Evolutionary conservation across 2,113 vertebrate genomes (phyloP).

Genomic region (Urocitellus parryii): DNA sequence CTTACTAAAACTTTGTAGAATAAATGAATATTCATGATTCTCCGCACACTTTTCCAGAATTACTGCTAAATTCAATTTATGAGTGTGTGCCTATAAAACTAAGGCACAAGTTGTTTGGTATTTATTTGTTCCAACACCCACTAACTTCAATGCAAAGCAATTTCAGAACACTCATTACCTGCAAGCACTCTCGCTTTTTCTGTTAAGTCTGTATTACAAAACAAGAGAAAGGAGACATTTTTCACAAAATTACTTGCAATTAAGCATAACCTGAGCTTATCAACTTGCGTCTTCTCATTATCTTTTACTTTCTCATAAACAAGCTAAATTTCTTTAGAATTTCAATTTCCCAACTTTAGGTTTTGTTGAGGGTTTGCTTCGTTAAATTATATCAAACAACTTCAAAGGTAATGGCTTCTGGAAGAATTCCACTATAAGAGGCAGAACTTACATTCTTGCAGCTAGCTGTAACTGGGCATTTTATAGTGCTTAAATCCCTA

Average conservation of each 20-base stretch:
- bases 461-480: background rate
- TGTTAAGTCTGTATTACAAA: conserved; percentile 28
- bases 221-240: background rate
- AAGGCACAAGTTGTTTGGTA: conserved; percentile 24
- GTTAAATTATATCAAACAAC: conserved; percentile 13
- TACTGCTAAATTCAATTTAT: conserved; percentile 60
- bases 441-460: background rate
- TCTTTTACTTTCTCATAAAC: conserved; percentile 60
- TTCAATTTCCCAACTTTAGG: conserved; percentile 41
- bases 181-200: background rate
- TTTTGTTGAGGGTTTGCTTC: background rate
- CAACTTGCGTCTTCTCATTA: background rate
- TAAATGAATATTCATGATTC: background rate
- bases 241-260: conserved; percentile 46
- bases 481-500: conserved; percentile 62
- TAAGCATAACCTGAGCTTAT: conserved; percentile 34
- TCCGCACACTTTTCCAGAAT: conserved; percentile 26
- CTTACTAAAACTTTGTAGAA: conserved; percentile 13
- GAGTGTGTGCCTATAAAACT: conserved; percentile 31
- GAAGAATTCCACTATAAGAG: conserved; percentile 44
- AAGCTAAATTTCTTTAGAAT: conserved; percentile 16
- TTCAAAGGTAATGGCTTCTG: conserved; percentile 59
- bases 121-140: conserved; percentile 47
- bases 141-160: background rate
- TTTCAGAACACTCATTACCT: conserved; percentile 9